Base-by-base conservation (phyloP, 1,140 invertebrate genomes). In the Lerema accius region DNA sequence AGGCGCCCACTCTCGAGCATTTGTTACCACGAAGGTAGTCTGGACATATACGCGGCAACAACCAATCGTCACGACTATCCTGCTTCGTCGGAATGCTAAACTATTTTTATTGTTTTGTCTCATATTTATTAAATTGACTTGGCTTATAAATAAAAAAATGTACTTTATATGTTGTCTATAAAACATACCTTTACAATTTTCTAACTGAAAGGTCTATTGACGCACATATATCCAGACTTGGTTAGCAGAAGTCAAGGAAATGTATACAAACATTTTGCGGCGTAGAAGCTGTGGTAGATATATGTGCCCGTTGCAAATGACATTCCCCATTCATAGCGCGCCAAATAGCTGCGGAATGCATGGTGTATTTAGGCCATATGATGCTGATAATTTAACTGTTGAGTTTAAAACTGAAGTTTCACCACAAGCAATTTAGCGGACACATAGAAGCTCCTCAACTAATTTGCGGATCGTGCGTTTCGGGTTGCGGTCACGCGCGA, bases 401-500 rank as follows among this genome's bases (percentile, higher is more conserved):
- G 72, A 72, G 71, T 75, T 68, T 83, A 76, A 76, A 79, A 70
- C 69, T 69, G 69, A 67, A 74, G 69, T 77, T 82, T 76, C 70
- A 87, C 85, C 82, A 77, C 82, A 86, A 86, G 82, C 71, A 81
- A 86, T 86, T 73, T 78, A 43, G 77, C 69, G 64, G 62, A 64
- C 71, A 66, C 69, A 75, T 78, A 78, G 74, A 78, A 80, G 78
- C 75, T 82, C 65, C n/a, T 72, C 76, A 69, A 73, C 82, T 88
- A 86, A 88, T 90, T 84, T 82, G 78, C 74, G 69, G 76, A 68
- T 76, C 77, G 83, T 84, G 82, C 86, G 78, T 86, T 86, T 84
- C 76, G 69, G 74, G 66, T 73, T 84, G 80, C 74, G 82, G 82
- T 84, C 80, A 84, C 75, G 80, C 81, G 76, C 71, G 72, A 76